These are phyloP conservation scores for Lysandra coridon DNA, from an alignment of 2,888 invertebrate genomes.

Conservation along the genomic window DNA sequence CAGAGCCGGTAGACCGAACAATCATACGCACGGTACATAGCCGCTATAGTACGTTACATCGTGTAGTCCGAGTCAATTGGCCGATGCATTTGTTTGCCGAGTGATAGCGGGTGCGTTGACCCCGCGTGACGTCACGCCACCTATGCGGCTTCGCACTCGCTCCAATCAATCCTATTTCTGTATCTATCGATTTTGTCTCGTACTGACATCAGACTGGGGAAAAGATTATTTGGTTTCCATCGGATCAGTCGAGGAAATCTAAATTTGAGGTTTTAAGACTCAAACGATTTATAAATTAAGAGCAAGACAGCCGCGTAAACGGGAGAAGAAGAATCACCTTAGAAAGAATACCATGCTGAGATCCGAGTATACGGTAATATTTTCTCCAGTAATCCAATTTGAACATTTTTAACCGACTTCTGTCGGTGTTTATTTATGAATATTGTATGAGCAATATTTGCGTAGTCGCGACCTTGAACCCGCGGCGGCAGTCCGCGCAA, in stretches of 20 bases:
- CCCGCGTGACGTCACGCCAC: constrained; percentile 37
- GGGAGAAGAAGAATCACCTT: neutral
- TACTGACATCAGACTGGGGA: neutral
- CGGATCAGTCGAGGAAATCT: neutral
- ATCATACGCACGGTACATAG: neutral
- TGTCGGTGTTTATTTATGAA: neutral
- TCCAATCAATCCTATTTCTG: constrained; percentile 16
- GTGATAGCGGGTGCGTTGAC: constrained; percentile 42
- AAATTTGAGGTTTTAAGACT: no score
- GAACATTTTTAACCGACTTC: neutral
- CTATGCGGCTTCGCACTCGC: neutral
- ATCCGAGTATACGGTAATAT: neutral
- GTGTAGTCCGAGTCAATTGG: constrained; percentile 11
- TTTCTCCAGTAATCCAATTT: neutral
- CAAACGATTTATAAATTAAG: no score
- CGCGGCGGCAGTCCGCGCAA: neutral
- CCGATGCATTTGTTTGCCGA: constrained; percentile 38
- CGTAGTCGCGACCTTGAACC: neutral
- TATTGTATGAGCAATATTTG: neutral
- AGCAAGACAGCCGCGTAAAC: neutral
- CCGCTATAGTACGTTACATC: neutral
- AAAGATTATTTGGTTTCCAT: neutral
- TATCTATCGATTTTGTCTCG: constrained; percentile 1
- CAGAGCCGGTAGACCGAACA: no score
- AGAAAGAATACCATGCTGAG: no score